Evolutionary conservation across 2,888 invertebrate species (phyloP), one percentile per base, ranked within the genome.

Genomic region (Zeuzera pyrina): DNA sequence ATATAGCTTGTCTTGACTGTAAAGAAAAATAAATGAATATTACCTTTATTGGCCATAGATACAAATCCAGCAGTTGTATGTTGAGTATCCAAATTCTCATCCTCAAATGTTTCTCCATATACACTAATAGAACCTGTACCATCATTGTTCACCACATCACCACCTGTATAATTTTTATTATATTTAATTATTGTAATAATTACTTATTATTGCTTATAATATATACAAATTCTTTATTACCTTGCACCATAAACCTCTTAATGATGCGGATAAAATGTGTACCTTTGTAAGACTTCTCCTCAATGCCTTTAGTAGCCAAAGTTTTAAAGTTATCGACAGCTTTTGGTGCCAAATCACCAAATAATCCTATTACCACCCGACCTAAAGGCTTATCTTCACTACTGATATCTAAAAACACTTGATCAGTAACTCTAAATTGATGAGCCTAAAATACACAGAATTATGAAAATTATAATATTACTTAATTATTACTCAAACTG

Each of bases 161-260:
- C 95, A 39, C 94, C 93, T 93, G 7, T 12, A 25, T 12, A 11
- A 25, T 7, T 7, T 8, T 19, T 19, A 19, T 7, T 2, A 8
- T 19, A 19, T 5, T 1, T 19, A 19, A 28, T 14, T 7, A 11
- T 8, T 7, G 19, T 7, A 1, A 8, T 19, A 19, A 19, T 8
- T 19, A 19, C 6, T 8, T 19, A 19, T 19, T 19, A 19, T 19
- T 19, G 19, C 5, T 19, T 7, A 19, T 19, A 19, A 19, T 19
- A 19, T 7, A 19, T 19, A 19, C 13, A 13, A 28, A 10, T 8
- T 29, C n/a, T 12, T 19, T 39, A 51, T 50, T 55, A 93, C 94
- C 96, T 88, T 97, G 96, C 50, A 97, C 89, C 89, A 97, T 93
- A 66, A 97, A 96, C 45, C 93, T 88, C 63, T 91, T 89, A 45